Base-by-base conservation (phyloP, 2,113 vertebrate genomes). In the Toxotes chatareus region DNA sequence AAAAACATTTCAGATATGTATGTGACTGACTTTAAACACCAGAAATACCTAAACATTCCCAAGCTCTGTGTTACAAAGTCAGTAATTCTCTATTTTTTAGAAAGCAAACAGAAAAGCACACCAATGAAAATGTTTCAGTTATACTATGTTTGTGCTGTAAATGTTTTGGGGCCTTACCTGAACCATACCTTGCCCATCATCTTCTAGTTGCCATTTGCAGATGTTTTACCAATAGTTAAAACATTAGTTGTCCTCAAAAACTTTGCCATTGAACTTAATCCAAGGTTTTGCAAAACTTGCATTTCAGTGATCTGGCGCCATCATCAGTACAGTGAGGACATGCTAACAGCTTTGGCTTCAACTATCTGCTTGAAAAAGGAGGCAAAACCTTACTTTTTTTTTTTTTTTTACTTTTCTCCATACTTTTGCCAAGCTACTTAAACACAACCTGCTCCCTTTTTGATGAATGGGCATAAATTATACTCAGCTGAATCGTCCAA, bases 181-280 rank as follows among this genome's bases (percentile, higher is more conserved):
- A 40, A n/a, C 51, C 3, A 17, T 21, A 38, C 10, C 19, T 36
- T 21, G 5, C 6, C 21, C 31, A 49, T 34, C 60, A 64, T 23
- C 49, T 47, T 47, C 19, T 47, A 47, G 46, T 21, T 65, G 36
- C 19, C 5, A 16, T 44, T 12, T 23, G 57, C 36, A 32, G 16
- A 82, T 64, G 62, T 49, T 69, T 56, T 27, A 55, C 31, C 23
- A 79, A n/a, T 46, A 42, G 11, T 49, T 27, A 17, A 11, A 27
- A 56, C 13, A 42, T 61, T 7, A 32, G 21, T 40, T 63, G 8
- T 55, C 13, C 13, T 65, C 21, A 34, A 36, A 9, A 56, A 42
- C 16, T 1, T 13, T 64, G 7, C 12, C 27, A 36, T 5, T 44
- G 38, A 59, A 31, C 11, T 44, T 34, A 46, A 70, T 40, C 23